Evolutionary conservation across 1,140 invertebrate species (phyloP).

Genomic region (Caenorhabditis tropicalis): DNA sequence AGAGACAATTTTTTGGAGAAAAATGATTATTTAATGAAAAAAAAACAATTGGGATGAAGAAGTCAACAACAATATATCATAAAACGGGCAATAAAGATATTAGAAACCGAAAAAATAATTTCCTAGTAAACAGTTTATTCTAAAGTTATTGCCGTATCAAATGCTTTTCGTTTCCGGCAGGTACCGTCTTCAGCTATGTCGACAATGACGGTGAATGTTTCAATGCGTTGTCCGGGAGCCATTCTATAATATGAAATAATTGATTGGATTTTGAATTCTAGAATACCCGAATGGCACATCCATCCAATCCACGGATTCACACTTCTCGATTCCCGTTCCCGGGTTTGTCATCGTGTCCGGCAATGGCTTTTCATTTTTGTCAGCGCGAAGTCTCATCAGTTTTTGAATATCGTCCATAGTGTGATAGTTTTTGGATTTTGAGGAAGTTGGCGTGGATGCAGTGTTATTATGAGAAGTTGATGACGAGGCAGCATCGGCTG

Average conservation of each 20-base stretch:
- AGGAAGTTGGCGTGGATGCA: neutral
- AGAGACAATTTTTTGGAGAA: neutral
- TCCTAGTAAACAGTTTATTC: neutral
- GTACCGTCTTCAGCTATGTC: neutral
- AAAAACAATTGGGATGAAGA: neutral
- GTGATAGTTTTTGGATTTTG: neutral
- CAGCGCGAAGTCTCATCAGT: neutral
- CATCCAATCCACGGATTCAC: neutral
- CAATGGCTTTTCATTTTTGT: neutral
- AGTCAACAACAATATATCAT: neutral
- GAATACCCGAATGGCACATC: slow-evolving; percentile 21
- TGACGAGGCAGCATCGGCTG: too few species aligned
- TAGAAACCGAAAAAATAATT: neutral
- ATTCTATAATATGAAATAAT: neutral
- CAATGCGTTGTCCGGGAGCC: slow-evolving; percentile 27
- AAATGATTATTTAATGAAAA: neutral
- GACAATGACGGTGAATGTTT: slow-evolving; percentile 19
- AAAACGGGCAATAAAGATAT: neutral
- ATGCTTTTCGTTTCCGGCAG: neutral
- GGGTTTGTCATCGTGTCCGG: neutral
- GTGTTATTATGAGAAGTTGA: too few species aligned
- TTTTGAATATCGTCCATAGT: neutral
- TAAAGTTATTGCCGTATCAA: slow-evolving; percentile 8
- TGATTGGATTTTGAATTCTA: neutral
- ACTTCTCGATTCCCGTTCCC: neutral